Conservation (phyloP, 2,888 invertebrate genomes). For the Philonicus albiceps region DNA sequence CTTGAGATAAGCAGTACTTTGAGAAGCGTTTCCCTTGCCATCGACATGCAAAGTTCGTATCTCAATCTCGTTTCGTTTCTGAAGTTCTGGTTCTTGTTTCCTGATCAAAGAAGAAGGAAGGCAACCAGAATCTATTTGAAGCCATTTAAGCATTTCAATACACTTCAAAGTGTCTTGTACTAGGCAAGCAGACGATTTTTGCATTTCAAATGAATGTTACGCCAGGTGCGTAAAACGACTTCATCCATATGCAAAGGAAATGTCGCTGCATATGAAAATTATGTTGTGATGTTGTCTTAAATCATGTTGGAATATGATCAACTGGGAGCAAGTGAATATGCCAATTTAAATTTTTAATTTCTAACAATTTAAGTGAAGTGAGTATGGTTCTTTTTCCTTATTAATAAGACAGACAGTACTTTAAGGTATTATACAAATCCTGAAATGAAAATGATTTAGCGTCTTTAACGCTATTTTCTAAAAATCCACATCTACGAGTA, state of each 20-base stretch:
- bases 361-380: background rate
- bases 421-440: background rate
- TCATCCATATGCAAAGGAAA: background rate
- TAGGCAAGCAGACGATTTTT: background rate
- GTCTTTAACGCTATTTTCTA: too few relatives aligned
- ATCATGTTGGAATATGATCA: background rate
- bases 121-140: background rate
- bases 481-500: too few relatives aligned
- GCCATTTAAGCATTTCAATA: background rate
- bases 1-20: background rate
- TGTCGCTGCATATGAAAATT: background rate
- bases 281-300: background rate
- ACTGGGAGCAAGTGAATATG: background rate
- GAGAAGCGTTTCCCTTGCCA: background rate
- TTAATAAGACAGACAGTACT: background rate
- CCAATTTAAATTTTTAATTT: background rate
- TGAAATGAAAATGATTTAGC: background rate
- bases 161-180: background rate
- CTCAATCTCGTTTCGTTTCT: background rate
- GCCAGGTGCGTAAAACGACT: background rate
- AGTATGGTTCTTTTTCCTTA: background rate
- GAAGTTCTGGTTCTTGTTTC: background rate
- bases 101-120: background rate
- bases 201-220: background rate
- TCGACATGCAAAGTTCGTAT: background rate